Percentiles rank a stretch among this genome's conserved stretches.
Evolutionary conservation across 2,113 vertebrate species (phyloP).

Genomic region (Melanerpes aurifrons): DNA sequence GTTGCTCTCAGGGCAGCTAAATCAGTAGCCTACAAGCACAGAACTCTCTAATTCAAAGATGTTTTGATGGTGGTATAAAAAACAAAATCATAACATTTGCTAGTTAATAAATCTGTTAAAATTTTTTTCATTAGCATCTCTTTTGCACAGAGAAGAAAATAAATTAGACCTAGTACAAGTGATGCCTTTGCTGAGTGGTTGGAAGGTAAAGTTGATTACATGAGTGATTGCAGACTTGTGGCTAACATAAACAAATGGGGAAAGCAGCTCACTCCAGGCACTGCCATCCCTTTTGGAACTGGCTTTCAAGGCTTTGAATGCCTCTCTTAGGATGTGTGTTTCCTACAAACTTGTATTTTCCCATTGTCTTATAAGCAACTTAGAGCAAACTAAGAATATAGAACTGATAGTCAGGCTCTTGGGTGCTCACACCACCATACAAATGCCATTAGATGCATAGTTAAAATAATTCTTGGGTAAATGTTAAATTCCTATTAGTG

Average conservation of each 20-base stretch:
- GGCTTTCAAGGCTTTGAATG: not conserved
- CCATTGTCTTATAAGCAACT: constrained; percentile 16
- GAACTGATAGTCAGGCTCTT: constrained; percentile 37
- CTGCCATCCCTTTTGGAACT: not conserved
- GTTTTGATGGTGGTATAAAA: not conserved
- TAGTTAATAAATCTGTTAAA: not conserved
- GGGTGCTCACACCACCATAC: constrained; percentile 45
- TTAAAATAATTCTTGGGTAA: constrained; percentile 74
- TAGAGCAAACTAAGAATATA: constrained; percentile 45
- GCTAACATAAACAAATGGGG: not conserved
- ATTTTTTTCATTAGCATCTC: not conserved
- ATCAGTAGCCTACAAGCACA: not conserved
- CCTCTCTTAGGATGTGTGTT: not conserved
- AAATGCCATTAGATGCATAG: constrained; percentile 58
- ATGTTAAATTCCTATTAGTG: constrained; percentile 78
- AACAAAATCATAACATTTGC: not conserved
- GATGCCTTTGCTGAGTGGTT: not conserved
- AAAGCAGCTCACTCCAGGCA: not conserved
- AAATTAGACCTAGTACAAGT: not conserved
- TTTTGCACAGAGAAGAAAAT: not conserved
- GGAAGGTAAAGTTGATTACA: not conserved
- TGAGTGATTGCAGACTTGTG: not conserved
- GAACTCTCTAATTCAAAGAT: not conserved
- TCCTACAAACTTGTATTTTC: constrained; percentile 2
- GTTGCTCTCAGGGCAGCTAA: not conserved